These are phyloP conservation scores for Chelonoidis abingdonii DNA, from an alignment of 2,113 vertebrate species.

Conservation along the genomic window DNA sequence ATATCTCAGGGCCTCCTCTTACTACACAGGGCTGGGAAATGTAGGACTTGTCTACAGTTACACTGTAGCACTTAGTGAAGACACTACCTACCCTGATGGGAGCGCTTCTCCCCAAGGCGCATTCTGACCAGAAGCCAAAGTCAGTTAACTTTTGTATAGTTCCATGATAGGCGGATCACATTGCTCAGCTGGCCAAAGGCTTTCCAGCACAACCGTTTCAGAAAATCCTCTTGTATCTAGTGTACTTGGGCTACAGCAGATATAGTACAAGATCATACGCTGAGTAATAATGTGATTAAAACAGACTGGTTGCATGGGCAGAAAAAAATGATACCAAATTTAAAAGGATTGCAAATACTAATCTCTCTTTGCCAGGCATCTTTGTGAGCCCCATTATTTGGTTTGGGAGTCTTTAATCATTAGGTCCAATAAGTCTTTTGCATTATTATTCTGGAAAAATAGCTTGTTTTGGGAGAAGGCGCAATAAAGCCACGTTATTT, in stretches of 20 bases:
- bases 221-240: fast-evolving
- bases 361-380: background rate
- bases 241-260: background rate
- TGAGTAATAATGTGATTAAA: background rate
- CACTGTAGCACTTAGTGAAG: background rate
- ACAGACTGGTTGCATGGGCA: background rate
- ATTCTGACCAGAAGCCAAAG: background rate
- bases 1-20: too few species aligned
- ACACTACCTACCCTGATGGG: background rate
- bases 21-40: background rate
- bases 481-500: background rate
- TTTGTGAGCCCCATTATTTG: background rate
- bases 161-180: background rate
- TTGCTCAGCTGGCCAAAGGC: background rate
- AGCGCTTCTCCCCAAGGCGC: background rate
- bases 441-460: background rate
- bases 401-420: background rate
- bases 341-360: background rate
- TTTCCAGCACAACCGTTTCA: background rate
- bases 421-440: background rate
- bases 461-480: background rate
- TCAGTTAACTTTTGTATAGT: background rate
- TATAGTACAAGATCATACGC: background rate
- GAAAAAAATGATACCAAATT: background rate
- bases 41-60: background rate